Percentiles rank a stretch among this genome's conserved stretches.
Evolutionary conservation across 2,888 invertebrate species (phyloP).

Genomic region (Cartodere bifasciata): DNA sequence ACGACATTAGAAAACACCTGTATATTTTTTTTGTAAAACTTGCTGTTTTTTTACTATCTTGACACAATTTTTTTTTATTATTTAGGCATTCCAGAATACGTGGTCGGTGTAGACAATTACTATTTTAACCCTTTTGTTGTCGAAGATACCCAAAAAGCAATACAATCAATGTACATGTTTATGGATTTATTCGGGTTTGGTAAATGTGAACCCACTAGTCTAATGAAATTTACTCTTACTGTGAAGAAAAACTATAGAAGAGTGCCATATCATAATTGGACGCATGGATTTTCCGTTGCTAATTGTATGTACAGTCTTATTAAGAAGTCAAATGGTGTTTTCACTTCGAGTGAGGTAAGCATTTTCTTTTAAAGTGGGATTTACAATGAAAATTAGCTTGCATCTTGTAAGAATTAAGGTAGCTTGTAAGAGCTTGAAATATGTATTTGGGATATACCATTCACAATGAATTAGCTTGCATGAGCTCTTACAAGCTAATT

Average conservation of each 20-base stretch:
- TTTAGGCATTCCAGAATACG: slow-evolving; percentile 21
- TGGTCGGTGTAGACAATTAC: slow-evolving; percentile 42
- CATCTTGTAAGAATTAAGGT: no score
- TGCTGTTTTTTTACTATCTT: no score
- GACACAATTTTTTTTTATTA: not conserved
- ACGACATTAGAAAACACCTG: no score
- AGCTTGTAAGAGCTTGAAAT: no score
- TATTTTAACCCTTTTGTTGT: slow-evolving; percentile 62
- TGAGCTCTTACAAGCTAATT: no score
- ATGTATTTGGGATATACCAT: no score
- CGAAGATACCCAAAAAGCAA: slow-evolving; percentile 57
- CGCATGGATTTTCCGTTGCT: slow-evolving; percentile 78
- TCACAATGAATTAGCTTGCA: no score
- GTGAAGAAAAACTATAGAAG: slow-evolving; percentile 74
- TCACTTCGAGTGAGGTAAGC: no score
- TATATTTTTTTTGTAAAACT: no score
- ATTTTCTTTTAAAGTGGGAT: no score
- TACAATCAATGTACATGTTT: slow-evolving; percentile 64
- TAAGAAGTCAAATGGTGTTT: slow-evolving; percentile 43
- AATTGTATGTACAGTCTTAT: slow-evolving; percentile 70
- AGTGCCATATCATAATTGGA: slow-evolving; percentile 82
- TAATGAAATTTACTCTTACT: slow-evolving; percentile 63
- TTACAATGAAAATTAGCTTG: no score
- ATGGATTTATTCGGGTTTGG: slow-evolving; percentile 49
- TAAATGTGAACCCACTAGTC: slow-evolving; percentile 52